Evolutionary conservation across 2,888 invertebrate species (phyloP).

Genomic region (Crossocerus cetratus): DNA sequence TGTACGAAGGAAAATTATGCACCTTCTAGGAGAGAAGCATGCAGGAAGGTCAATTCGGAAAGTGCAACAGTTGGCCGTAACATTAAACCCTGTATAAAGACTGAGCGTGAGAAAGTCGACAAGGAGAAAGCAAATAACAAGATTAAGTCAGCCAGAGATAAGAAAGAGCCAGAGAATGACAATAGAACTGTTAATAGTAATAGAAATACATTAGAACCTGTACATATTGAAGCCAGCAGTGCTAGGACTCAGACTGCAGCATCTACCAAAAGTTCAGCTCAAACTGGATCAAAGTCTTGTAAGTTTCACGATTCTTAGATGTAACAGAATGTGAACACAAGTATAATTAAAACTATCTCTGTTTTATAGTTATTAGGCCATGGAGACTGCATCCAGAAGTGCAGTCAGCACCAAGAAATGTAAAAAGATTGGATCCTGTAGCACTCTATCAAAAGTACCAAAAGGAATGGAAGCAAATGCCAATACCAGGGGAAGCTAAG

Average conservation of each 20-base stretch:
- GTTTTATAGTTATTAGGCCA: constrained; percentile 81
- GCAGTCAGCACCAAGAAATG: constrained; percentile 47
- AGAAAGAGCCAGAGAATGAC: background rate
- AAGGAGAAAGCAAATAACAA: constrained; percentile 3
- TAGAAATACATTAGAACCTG: constrained; percentile 25
- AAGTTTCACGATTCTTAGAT: constrained; percentile 27
- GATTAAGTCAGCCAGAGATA: background rate
- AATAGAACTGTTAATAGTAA: constrained; percentile 27
- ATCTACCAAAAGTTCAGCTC: constrained; percentile 33
- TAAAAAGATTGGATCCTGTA: constrained; percentile 84
- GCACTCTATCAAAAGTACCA: constrained; percentile 87
- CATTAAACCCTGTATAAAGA: no score
- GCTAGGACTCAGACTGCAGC: constrained; percentile 30
- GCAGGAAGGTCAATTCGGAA: no score
- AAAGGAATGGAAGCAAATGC: constrained; percentile 85
- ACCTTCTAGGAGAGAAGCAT: background rate
- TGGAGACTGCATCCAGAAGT: constrained; percentile 76
- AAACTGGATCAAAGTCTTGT: constrained; percentile 65
- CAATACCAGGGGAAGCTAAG: constrained; percentile 86
- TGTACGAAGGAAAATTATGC: background rate
- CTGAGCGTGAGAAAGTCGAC: background rate
- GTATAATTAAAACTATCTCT: background rate
- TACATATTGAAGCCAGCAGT: constrained; percentile 10
- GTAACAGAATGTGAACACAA: background rate
- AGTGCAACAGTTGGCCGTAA: no score